phyloP scores from a whole-genome alignment of 2,797 vertebrate species.

The Gadopsis marmoratus region DNA sequence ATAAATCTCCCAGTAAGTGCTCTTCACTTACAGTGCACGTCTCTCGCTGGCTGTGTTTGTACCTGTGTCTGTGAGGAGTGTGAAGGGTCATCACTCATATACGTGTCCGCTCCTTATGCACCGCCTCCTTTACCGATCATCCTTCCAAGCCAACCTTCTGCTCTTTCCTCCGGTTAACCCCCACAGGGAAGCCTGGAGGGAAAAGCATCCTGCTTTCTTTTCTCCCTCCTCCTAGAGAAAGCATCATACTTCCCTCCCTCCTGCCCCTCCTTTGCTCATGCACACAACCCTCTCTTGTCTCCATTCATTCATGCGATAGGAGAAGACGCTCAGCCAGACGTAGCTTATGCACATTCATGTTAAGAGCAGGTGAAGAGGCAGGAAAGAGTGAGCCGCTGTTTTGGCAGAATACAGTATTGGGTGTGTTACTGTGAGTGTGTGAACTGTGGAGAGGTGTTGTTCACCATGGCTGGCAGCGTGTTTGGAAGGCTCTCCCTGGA shows the following conservation, averaged over 20 bases:
- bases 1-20: background rate
- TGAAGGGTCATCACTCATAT: conserved; percentile 35
- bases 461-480: conserved; percentile 83
- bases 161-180: conserved; percentile 57
- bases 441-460: conserved; percentile 66
- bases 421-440: conserved; percentile 72
- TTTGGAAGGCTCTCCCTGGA: conserved; percentile 84
- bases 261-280: conserved; percentile 35
- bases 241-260: conserved; percentile 59
- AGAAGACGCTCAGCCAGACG: conserved; percentile 73
- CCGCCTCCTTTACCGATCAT: conserved; percentile 32
- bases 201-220: conserved; percentile 53
- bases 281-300: conserved; percentile 63
- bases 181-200: conserved; percentile 57
- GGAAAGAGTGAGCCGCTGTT: conserved; percentile 53
- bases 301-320: conserved; percentile 77
- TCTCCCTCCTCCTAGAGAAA: conserved; percentile 53
- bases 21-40: conserved; percentile 2
- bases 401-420: conserved; percentile 63
- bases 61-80: conserved; percentile 16
- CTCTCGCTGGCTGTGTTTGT: conserved; percentile 8
- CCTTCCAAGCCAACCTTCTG: conserved; percentile 44
- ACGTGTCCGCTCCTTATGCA: conserved; percentile 10
- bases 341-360: conserved; percentile 75
- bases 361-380: conserved; percentile 71